Percentiles rank a stretch among this genome's conserved stretches.
phyloP scores from a whole-genome alignment of 2,113 vertebrate genomes.

The Marmota flaviventris region DNA sequence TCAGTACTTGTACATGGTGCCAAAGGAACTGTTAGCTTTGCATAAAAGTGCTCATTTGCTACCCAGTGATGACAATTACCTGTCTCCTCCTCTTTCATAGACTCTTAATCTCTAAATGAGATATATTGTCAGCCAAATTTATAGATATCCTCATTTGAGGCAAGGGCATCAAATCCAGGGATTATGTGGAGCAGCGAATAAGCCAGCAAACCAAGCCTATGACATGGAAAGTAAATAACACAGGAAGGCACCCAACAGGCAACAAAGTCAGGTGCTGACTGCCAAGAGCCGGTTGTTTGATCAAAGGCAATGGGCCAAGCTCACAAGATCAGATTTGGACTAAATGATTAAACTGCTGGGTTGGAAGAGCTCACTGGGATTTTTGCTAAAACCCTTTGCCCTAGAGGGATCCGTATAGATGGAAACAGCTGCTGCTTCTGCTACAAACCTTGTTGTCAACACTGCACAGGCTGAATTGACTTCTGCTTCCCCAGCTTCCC shows the following conservation, averaged over 20 bases:
- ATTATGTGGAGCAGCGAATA: neutral
- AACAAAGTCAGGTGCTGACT: slow-evolving; percentile 15
- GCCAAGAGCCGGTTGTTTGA: slow-evolving; percentile 61
- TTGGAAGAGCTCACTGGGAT: slow-evolving; percentile 72
- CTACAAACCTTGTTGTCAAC: slow-evolving; percentile 16
- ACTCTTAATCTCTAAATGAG: slow-evolving; percentile 57
- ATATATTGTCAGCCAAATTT: slow-evolving; percentile 63
- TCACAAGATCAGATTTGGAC: slow-evolving; percentile 65
- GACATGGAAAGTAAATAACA: slow-evolving; percentile 68
- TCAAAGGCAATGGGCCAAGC: slow-evolving; percentile 62
- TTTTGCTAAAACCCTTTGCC: slow-evolving; percentile 46
- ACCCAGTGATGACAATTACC: slow-evolving; percentile 60
- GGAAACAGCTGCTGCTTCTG: slow-evolving; percentile 65
- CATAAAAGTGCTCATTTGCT: slow-evolving; percentile 60
- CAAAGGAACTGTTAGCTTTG: slow-evolving; percentile 69
- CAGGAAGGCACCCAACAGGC: slow-evolving; percentile 55
- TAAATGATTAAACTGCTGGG: slow-evolving; percentile 63
- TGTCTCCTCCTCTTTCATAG: slow-evolving; percentile 72
- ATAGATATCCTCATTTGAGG: slow-evolving; percentile 64
- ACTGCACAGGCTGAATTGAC: neutral
- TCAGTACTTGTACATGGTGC: neutral
- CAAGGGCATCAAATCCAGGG: slow-evolving; percentile 59
- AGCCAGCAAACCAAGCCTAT: slow-evolving; percentile 25
- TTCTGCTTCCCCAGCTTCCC: neutral
- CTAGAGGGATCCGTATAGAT: slow-evolving; percentile 39